A percentile compares a stretch with the other conserved stretches of the same genome.
Evolutionary conservation across 1,140 invertebrate species (phyloP).

Genomic region (Trichogramma pretiosum): DNA sequence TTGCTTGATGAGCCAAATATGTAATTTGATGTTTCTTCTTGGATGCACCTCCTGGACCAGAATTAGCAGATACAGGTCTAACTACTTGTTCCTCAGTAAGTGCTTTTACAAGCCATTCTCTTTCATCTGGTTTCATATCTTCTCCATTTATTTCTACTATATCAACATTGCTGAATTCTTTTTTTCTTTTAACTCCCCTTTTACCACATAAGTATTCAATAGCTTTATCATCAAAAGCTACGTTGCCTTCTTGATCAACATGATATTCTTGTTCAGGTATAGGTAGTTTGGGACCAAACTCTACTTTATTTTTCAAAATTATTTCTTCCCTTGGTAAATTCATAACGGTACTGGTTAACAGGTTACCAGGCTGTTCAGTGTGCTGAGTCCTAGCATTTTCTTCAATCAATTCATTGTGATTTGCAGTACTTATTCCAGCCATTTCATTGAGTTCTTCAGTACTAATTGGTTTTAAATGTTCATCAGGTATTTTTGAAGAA

Average conservation of each 20-base stretch:
- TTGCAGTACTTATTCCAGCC: neutral
- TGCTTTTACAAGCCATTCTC: slow-evolving; percentile 73
- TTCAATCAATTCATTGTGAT: too few relatives aligned
- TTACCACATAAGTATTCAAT: slow-evolving; percentile 42
- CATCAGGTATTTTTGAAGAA: slow-evolving; percentile 17
- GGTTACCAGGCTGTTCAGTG: neutral
- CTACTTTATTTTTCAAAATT: slow-evolving; percentile 38
- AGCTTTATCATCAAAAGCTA: slow-evolving; percentile 42
- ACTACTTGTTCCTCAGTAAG: slow-evolving; percentile 64
- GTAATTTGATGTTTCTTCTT: slow-evolving; percentile 88
- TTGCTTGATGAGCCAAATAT: slow-evolving; percentile 88
- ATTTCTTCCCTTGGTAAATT: slow-evolving; percentile 39
- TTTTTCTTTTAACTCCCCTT: slow-evolving; percentile 44
- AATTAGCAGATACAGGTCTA: slow-evolving; percentile 36
- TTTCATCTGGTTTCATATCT: slow-evolving; percentile 68
- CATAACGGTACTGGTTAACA: slow-evolving; percentile 31
- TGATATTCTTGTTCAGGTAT: slow-evolving; percentile 45
- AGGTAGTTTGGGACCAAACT: slow-evolving; percentile 40
- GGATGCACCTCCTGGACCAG: slow-evolving; percentile 36
- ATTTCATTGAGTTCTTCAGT: neutral
- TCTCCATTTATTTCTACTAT: slow-evolving; percentile 79
- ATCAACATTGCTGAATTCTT: slow-evolving; percentile 46
- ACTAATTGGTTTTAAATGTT: neutral
- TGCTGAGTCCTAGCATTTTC: too few relatives aligned
- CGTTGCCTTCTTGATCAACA: slow-evolving; percentile 36